phyloP scores from a whole-genome alignment of 2,888 invertebrate genomes.

The Melinaea marsaeus region DNA sequence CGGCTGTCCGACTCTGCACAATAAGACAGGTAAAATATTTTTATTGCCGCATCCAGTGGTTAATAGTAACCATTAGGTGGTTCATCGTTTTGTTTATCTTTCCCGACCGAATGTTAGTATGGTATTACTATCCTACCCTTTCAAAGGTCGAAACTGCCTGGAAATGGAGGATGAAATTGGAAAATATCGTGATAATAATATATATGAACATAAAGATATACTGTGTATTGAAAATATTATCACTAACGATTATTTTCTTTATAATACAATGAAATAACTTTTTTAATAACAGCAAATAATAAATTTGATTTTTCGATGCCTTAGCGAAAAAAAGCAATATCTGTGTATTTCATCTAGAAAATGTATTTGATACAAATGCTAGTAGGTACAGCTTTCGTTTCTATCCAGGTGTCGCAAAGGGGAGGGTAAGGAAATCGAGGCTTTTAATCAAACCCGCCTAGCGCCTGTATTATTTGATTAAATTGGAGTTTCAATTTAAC shows the following conservation, averaged over 20 bases:
- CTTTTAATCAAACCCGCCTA: conserved; percentile 34
- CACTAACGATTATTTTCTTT: no score
- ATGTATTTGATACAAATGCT: conserved; percentile 11
- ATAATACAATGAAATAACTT: no score
- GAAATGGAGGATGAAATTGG: conserved; percentile 3
- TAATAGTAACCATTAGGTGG: conserved; percentile 55
- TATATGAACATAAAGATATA: background rate
- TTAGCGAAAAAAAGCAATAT: conserved; percentile 1
- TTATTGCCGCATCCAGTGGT: conserved; percentile 56
- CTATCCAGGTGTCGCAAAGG: conserved; percentile 25
- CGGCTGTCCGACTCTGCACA: conserved; percentile 41
- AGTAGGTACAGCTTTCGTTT: conserved; percentile 12
- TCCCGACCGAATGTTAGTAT: conserved; percentile 12
- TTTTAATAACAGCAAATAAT: background rate
- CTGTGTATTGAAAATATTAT: no score
- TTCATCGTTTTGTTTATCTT: conserved; percentile 56
- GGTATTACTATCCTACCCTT: conserved; percentile 1
- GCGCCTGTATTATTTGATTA: conserved; percentile 33
- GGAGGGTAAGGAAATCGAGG: conserved; percentile 29
- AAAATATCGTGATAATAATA: conserved; percentile 1
- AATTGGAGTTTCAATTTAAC: conserved; percentile 32
- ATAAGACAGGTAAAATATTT: conserved; percentile 62
- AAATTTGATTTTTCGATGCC: background rate
- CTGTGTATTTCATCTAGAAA: conserved; percentile 9
- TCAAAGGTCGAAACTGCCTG: conserved; percentile 9